Evolutionary conservation across 1,140 invertebrate species (phyloP), one percentile per base, ranked within the genome.

Genomic region (Cyrtorhinus lividipennis): DNA sequence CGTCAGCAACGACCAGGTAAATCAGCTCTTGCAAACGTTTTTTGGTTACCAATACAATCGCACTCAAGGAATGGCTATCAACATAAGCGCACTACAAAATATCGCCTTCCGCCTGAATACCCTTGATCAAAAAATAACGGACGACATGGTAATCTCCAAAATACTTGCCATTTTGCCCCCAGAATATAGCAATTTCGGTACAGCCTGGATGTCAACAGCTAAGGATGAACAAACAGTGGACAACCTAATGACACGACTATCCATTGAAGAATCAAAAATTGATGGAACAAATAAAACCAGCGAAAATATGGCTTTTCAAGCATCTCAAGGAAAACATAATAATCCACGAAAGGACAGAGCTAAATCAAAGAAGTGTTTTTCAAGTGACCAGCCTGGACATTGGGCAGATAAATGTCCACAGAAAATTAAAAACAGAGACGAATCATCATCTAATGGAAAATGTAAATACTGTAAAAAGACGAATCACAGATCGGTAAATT

Each of bases 391-490:
- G 53, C 53, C 53, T 12, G 8, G 8, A 8, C 53, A 56, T 56
- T 56, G 8, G 8, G 53, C 53, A 8, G 5, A 56, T 8, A 10
- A 10, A 56, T 56, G 53, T 20, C 53, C 53, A 20, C 13, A 56
- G 20, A 56, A 56, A 20, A 10, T 8, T 13, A 56, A 56, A 8
- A n/a, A n/a, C n/a, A n/a, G n/a, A n/a, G n/a, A n/a, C n/a, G n/a
- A n/a, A n/a, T n/a, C n/a, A n/a, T n/a, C n/a, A n/a, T n/a, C n/a
- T n/a, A n/a, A n/a, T n/a, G 38, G n/a, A 44, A 44, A 44, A 2
- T 62, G 61, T 53, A 53, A 53, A 56, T 53, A 53, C 24, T 53
- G 61, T 23, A 53, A 53, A 23, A 62, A 62, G 30, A 62, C 30
- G 12, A 62, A 62, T 24, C 61, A 62, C 18, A 53, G 56, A 30